phyloP scores from a whole-genome alignment of 2,113 vertebrate species.

The Jaculus jaculus region DNA sequence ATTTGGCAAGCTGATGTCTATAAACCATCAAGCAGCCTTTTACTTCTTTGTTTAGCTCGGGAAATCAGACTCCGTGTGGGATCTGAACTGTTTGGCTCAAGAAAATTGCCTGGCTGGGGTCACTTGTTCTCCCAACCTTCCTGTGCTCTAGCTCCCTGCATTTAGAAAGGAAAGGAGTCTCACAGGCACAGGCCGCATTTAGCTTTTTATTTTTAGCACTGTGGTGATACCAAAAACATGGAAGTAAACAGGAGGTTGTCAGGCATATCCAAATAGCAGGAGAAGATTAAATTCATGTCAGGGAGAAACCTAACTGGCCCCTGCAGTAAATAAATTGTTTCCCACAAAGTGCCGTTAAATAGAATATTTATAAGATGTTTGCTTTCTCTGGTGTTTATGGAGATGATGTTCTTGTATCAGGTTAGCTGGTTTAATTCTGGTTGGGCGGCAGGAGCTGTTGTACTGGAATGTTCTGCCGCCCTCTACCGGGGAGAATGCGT shows the following conservation, averaged over 20 bases:
- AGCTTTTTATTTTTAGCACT: conserved; percentile 87
- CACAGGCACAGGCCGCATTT: conserved; percentile 81
- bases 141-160: conserved; percentile 67
- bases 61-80: conserved; percentile 50
- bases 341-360: conserved; percentile 70
- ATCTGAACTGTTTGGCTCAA: conserved; percentile 58
- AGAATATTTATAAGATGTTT: conserved; percentile 79
- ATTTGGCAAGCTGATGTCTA: conserved; percentile 52
- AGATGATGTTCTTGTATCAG: conserved; percentile 73
- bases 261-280: conserved; percentile 83
- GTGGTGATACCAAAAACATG: conserved; percentile 85
- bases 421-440: conserved; percentile 58
- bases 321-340: conserved; percentile 74
- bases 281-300: conserved; percentile 82
- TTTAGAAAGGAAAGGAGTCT: conserved; percentile 81
- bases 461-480: conserved; percentile 77
- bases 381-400: conserved; percentile 78
- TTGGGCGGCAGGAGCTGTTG: rapidly evolving
- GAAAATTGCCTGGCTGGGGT: conserved; percentile 75
- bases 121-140: conserved; percentile 60
- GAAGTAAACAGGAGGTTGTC: conserved; percentile 86
- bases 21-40: conserved; percentile 41
- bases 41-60: conserved; percentile 71
- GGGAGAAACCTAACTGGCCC: conserved; percentile 61
- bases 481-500: conserved; percentile 81